Conservation (phyloP, 2,797 vertebrate species). For the Mareca strepera region DNA sequence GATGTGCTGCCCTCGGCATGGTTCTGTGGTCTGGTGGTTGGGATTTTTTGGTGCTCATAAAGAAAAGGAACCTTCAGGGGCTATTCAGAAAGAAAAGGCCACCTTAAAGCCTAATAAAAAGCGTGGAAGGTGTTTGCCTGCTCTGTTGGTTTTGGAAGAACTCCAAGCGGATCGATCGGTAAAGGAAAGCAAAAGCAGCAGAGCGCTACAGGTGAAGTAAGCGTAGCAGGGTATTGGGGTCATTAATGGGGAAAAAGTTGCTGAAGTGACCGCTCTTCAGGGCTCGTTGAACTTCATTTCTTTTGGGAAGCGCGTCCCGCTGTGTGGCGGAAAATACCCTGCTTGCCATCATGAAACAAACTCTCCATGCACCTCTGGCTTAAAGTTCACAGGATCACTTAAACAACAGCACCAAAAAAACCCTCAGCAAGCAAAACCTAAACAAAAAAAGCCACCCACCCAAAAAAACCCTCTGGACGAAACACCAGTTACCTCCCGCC, state of each 20-base stretch:
- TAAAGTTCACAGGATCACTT: not conserved
- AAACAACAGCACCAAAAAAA: not conserved
- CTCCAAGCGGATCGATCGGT: not conserved
- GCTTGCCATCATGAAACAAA: not conserved
- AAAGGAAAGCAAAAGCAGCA: not conserved
- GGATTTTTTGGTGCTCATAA: not conserved
- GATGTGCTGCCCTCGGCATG: not conserved
- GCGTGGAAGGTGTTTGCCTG: not conserved
- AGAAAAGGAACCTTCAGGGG: not conserved
- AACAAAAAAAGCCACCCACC: not conserved
- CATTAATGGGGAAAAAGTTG: not conserved
- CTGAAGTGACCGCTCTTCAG: not conserved
- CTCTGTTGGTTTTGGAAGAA: not conserved
- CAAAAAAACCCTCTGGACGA: not conserved
- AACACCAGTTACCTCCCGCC: not conserved
- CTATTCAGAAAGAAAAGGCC: not conserved
- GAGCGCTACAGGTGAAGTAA: not conserved
- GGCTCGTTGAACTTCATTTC: not conserved
- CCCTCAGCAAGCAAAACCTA: not conserved
- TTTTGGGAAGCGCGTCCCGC: not conserved
- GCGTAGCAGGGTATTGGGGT: not conserved
- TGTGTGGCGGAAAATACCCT: not conserved
- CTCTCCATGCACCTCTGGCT: not conserved
- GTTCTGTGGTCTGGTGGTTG: not conserved
- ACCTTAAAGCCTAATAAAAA: not conserved